A percentile compares a stretch with the other conserved stretches of the same genome.
These are phyloP conservation scores for Paedocypris sp. DNA, from an alignment of 2,113 vertebrate species.

Conservation along the genomic window DNA sequence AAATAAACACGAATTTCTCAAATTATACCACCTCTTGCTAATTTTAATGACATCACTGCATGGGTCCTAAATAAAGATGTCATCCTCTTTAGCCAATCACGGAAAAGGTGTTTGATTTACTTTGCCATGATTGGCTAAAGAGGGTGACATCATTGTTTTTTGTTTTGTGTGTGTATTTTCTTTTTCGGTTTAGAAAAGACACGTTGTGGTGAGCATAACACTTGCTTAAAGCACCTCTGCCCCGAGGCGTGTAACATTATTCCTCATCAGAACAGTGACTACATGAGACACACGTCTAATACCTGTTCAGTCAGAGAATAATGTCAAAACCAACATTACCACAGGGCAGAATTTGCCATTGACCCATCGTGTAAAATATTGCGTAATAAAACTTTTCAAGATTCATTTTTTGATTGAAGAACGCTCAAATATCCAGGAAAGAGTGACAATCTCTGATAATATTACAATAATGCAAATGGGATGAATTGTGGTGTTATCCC, in stretches of 20 bases:
- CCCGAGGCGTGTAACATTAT: conserved; percentile 18
- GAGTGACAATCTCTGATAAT: no score
- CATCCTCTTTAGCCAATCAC: conserved; percentile 46
- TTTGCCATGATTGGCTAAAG: background rate
- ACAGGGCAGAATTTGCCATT: background rate
- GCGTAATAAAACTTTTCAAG: background rate
- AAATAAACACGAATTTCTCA: no score
- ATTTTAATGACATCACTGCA: conserved; percentile 51
- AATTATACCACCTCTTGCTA: background rate
- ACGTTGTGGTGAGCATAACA: background rate
- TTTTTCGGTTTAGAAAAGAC: no score
- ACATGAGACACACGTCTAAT: background rate
- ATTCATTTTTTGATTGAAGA: no score
- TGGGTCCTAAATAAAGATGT: conserved; percentile 48
- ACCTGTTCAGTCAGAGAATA: conserved; percentile 1
- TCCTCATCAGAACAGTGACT: conserved; percentile 1
- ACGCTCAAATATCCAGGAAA: no score
- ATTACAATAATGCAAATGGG: conserved; percentile 18
- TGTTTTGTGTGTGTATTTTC: no score
- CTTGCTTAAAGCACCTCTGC: conserved; percentile 2
- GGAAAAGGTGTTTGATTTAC: no score
- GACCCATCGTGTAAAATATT: background rate
- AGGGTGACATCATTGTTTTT: background rate
- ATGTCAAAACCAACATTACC: background rate
- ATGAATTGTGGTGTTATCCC: background rate